Conservation (phyloP, 2,113 vertebrate species). For the Theropithecus gelada region DNA sequence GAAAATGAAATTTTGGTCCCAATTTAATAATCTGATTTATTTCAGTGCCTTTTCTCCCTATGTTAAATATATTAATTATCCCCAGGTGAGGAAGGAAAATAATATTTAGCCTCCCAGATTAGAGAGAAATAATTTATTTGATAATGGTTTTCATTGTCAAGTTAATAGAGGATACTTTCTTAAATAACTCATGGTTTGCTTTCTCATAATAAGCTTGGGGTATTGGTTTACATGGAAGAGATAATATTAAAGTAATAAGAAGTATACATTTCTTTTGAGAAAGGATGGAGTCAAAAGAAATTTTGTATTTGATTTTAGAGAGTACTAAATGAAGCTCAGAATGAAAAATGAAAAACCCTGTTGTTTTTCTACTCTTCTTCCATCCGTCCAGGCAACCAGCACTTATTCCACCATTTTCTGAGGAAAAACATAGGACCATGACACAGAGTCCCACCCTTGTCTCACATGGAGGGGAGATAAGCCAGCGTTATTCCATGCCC, state of each 20-base stretch:
- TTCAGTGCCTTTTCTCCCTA: not conserved
- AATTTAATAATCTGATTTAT: slow-evolving; percentile 40
- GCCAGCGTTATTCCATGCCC: not conserved
- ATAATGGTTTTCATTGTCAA: slow-evolving; percentile 38
- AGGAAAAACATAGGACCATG: not conserved
- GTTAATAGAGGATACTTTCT: slow-evolving; percentile 6
- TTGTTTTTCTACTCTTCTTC: not conserved
- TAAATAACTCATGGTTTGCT: slow-evolving; percentile 16
- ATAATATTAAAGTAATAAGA: not conserved
- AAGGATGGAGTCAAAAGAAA: not conserved
- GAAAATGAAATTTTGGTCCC: not conserved
- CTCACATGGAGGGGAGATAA: not conserved
- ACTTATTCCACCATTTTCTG: not conserved
- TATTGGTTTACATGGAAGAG: slow-evolving; percentile 31
- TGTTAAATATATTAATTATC: slow-evolving; percentile 25
- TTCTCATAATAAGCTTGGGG: not conserved
- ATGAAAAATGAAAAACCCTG: not conserved
- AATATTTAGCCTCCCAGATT: slow-evolving; percentile 27
- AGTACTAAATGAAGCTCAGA: not conserved
- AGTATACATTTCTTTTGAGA: not conserved
- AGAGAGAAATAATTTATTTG: slow-evolving; percentile 46
- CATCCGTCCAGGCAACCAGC: not conserved
- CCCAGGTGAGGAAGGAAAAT: not conserved
- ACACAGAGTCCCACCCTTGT: not conserved
- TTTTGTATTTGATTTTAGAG: slow-evolving; percentile 8